Evolutionary conservation across 2,888 invertebrate genomes (phyloP).

Genomic region (Tachina grossa): DNA sequence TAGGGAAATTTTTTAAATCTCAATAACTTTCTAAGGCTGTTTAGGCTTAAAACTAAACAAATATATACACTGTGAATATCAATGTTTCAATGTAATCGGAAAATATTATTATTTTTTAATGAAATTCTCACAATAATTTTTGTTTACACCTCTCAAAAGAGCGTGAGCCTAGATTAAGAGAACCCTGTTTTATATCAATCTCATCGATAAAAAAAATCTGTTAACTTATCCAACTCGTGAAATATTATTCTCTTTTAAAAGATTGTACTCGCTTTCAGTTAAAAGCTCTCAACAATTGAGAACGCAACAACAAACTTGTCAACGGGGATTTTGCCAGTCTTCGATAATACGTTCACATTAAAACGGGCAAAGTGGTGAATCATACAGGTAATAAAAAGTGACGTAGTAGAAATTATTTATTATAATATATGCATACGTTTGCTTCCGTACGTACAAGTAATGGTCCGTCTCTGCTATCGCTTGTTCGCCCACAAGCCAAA

Average conservation of each 20-base stretch:
- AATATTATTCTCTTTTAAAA: not conserved
- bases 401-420: constrained; percentile 52
- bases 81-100: too few relatives aligned
- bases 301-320: constrained; percentile 23
- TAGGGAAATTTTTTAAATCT: too few relatives aligned
- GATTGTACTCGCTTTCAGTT: not conserved
- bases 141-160: constrained; percentile 28
- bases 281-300: constrained; percentile 10
- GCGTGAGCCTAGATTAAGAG: not conserved
- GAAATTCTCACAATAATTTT: not conserved
- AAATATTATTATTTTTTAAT: not conserved
- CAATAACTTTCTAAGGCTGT: too few relatives aligned
- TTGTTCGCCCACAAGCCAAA: not conserved
- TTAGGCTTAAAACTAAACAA: too few relatives aligned
- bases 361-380: constrained; percentile 59
- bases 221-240: not conserved
- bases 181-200: not conserved
- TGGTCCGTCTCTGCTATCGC: not conserved
- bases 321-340: constrained; percentile 55
- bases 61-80: too few relatives aligned
- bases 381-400: constrained; percentile 67
- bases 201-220: not conserved
- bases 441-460: constrained; percentile 14
- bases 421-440: not conserved
- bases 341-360: constrained; percentile 22